Conservation (phyloP, 2,888 invertebrate genomes). For the Lasioglossum pauxillum region DNA sequence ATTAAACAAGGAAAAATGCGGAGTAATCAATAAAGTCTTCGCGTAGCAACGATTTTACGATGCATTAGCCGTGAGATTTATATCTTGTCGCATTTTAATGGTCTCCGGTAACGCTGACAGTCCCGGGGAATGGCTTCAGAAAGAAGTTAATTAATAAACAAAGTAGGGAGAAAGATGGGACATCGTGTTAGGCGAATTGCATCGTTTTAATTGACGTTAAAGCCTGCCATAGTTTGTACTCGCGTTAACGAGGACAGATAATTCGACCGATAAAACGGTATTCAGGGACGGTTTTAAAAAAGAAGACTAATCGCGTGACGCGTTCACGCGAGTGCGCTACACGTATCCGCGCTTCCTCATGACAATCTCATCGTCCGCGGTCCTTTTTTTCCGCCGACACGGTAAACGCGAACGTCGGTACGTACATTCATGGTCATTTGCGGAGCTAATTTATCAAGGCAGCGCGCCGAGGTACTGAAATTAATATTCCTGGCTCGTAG, state of each 20-base stretch:
- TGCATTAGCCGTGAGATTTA: conserved; percentile 24
- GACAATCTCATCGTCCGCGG: conserved; percentile 45
- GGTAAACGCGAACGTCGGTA: conserved; percentile 28
- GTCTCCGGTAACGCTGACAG: not conserved
- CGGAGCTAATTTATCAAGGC: conserved; percentile 60
- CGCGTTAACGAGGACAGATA: conserved; percentile 40
- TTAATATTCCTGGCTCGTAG: conserved; percentile 60
- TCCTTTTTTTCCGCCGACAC: conserved; percentile 18
- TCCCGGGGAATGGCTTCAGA: not conserved
- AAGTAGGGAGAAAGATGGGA: not conserved
- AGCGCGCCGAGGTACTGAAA: conserved; percentile 47
- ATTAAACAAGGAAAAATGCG: conserved; percentile 29
- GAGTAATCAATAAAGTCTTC: not conserved
- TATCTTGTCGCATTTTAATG: not conserved
- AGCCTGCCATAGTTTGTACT: conserved; percentile 40
- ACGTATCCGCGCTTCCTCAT: conserved; percentile 28
- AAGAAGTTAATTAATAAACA: conserved; percentile 7
- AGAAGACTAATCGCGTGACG: conserved; percentile 36
- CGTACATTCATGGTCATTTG: conserved; percentile 52
- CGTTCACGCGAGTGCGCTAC: conserved; percentile 5
- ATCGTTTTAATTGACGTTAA: conserved; percentile 4
- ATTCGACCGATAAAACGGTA: conserved; percentile 53
- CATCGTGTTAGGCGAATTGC: not conserved
- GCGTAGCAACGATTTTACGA: conserved; percentile 7
- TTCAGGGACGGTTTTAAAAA: conserved; percentile 3